These are phyloP conservation scores for Dasypolia templi DNA, from an alignment of 2,888 invertebrate species.

Conservation along the genomic window DNA sequence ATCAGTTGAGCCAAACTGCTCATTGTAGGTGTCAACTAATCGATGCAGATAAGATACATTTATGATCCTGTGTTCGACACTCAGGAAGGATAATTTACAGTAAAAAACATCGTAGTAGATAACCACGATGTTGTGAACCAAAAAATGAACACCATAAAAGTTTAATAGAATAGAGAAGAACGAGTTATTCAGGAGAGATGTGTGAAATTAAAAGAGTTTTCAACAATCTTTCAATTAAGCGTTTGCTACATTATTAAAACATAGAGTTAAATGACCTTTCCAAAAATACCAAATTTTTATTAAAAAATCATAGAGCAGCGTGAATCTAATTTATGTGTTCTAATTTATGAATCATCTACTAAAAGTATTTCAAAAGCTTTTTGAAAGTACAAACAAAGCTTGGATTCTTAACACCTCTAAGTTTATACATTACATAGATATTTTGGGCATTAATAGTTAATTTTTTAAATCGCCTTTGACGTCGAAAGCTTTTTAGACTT, in stretches of 20 bases:
- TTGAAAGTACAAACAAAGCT: slow-evolving; percentile 35
- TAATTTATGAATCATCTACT: slow-evolving; percentile 29
- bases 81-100: no score
- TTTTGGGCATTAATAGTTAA: neutral
- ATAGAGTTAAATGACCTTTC: neutral
- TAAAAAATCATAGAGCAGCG: slow-evolving; percentile 19
- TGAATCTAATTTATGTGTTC: no score
- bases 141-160: no score
- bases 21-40: no score
- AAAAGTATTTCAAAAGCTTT: slow-evolving; percentile 38
- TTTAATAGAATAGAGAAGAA: neutral
- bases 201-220: neutral
- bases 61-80: no score
- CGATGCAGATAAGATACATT: no score
- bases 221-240: neutral
- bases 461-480: neutral
- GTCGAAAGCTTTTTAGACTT: neutral
- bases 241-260: neutral
- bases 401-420: slow-evolving; percentile 10
- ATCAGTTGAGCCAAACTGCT: no score
- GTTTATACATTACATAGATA: slow-evolving; percentile 31
- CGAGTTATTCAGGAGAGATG: neutral
- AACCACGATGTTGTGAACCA: no score
- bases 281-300: slow-evolving; percentile 26
- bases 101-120: no score